Percentiles rank a stretch among this genome's conserved stretches.
phyloP scores from a whole-genome alignment of 2,113 vertebrate species.

The Gobio gobio region DNA sequence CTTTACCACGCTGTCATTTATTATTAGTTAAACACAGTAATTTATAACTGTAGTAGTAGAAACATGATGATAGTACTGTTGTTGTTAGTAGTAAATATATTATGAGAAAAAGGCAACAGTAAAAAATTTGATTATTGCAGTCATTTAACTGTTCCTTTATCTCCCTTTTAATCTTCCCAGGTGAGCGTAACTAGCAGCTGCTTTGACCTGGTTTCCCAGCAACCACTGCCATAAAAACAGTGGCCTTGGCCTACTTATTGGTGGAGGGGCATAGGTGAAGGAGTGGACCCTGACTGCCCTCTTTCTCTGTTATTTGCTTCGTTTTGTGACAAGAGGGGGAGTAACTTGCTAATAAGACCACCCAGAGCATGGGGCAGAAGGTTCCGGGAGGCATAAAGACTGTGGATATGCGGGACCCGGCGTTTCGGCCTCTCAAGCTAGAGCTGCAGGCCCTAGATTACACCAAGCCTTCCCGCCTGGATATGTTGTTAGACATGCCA shows the following conservation, averaged over 20 bases:
- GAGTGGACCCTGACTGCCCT: slow-evolving; percentile 57
- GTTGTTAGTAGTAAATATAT: background rate
- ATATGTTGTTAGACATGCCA: slow-evolving; percentile 96
- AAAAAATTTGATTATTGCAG: background rate
- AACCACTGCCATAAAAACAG: slow-evolving; percentile 43
- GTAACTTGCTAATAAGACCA: slow-evolving; percentile 53
- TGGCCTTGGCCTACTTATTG: slow-evolving; percentile 49
- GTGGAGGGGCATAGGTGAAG: slow-evolving; percentile 54
- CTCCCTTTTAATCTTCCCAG: slow-evolving; percentile 68
- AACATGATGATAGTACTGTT: background rate
- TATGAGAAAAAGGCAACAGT: too few species aligned
- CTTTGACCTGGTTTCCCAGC: slow-evolving; percentile 54
- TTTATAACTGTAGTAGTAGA: background rate
- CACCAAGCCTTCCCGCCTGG: slow-evolving; percentile 91
- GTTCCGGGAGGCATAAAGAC: slow-evolving; percentile 97
- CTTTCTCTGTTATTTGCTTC: slow-evolving; percentile 62
- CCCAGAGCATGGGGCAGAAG: slow-evolving; percentile 93
- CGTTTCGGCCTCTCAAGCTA: slow-evolving; percentile 89
- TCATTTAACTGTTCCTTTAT: slow-evolving; percentile 36
- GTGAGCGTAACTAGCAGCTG: slow-evolving; percentile 55
- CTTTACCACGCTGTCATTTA: too few species aligned
- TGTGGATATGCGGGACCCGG: slow-evolving; percentile 95
- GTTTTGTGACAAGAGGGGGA: slow-evolving; percentile 62
- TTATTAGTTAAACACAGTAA: too few species aligned
- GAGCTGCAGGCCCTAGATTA: slow-evolving; percentile 92